These are phyloP conservation scores for Nerophis ophidion DNA, from an alignment of 2,113 vertebrate species.

Conservation along the genomic window DNA sequence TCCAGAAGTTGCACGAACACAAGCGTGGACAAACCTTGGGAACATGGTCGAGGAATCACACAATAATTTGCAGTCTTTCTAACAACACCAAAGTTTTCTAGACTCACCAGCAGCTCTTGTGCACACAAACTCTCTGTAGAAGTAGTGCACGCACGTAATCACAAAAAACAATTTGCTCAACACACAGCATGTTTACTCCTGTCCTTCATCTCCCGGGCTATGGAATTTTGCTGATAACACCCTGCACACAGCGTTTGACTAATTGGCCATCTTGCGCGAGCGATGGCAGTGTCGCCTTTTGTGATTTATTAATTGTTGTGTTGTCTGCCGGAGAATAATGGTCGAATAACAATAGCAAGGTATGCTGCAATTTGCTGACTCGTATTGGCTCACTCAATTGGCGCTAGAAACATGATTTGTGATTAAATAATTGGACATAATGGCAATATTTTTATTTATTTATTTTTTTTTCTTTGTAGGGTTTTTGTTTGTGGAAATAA, in stretches of 20 bases:
- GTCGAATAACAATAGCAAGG: slow-evolving; percentile 9
- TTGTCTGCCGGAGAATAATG: slow-evolving; percentile 19
- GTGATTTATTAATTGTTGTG: slow-evolving; percentile 15
- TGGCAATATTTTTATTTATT: neutral
- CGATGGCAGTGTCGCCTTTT: slow-evolving; percentile 11
- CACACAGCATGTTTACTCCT: slow-evolving; percentile 23
- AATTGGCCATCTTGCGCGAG: slow-evolving; percentile 14
- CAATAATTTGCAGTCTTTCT: too few species aligned
- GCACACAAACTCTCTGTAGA: neutral
- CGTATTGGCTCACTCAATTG: slow-evolving; percentile 6
- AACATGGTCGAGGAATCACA: too few species aligned
- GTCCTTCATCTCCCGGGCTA: slow-evolving; percentile 22
- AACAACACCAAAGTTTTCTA: too few species aligned
- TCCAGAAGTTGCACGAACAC: too few species aligned
- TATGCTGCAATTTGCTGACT: slow-evolving; percentile 1
- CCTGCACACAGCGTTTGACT: slow-evolving; percentile 20
- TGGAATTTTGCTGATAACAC: slow-evolving; percentile 24
- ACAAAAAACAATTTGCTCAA: slow-evolving; percentile 22
- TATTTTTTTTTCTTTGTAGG: too few species aligned
- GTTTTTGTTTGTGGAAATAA: too few species aligned
- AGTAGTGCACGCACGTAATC: neutral
- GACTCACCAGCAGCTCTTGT: neutral
- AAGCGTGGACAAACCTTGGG: too few species aligned
- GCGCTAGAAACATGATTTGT: slow-evolving; percentile 2
- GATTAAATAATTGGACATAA: neutral